A percentile compares a stretch with the other conserved stretches of the same genome.
Evolutionary conservation across 2,113 vertebrate species (phyloP).

Genomic region (Dendropsophus ebraccatus): DNA sequence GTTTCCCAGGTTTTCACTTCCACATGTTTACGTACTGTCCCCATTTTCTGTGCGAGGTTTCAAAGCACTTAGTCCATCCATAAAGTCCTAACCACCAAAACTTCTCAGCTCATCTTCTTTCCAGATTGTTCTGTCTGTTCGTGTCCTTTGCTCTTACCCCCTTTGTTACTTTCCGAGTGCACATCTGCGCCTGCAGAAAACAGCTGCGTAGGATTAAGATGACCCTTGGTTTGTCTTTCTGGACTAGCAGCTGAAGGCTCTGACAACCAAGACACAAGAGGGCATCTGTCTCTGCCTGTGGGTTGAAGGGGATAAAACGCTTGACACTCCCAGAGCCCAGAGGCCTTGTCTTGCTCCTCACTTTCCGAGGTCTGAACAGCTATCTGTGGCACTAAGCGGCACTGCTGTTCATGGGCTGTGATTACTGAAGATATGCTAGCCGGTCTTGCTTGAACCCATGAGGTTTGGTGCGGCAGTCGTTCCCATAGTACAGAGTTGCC

Average conservation of each 20-base stretch:
- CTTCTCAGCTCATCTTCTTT: constrained; percentile 3
- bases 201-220: background rate
- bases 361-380: constrained; percentile 88
- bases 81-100: background rate
- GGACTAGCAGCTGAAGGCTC: constrained; percentile 9
- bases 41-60: background rate
- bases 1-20: background rate
- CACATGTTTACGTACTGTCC: background rate
- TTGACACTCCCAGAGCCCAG: constrained; percentile 71
- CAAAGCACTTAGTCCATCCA: background rate
- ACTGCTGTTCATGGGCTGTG: constrained; percentile 63
- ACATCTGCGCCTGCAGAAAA: background rate
- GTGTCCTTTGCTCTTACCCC: constrained; percentile 4
- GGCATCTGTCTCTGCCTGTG: constrained; percentile 44
- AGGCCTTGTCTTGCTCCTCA: constrained; percentile 67
- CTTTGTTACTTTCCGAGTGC: constrained; percentile 24
- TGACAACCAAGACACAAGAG: constrained; percentile 32
- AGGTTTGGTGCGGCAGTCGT: constrained; percentile 44
- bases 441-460: constrained; percentile 66
- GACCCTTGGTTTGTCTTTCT: background rate
- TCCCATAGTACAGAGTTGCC: background rate
- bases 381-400: constrained; percentile 82
- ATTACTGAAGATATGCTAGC: background rate
- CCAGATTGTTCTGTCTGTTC: background rate
- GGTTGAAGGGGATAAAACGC: constrained; percentile 70